Evolutionary conservation across 2,888 invertebrate species (phyloP).

Genomic region (Chloromyia formosa): DNA sequence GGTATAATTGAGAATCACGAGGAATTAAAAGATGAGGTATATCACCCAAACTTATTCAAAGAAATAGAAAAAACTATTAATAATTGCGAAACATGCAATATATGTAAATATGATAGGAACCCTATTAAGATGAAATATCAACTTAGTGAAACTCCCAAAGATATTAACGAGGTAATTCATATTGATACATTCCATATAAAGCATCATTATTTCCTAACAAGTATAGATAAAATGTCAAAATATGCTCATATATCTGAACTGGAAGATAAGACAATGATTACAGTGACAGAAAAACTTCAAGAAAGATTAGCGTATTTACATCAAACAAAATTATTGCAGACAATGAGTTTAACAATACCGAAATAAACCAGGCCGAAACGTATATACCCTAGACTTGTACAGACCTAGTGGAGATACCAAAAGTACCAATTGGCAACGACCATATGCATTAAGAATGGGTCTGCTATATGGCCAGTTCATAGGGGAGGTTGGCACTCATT

Average conservation of each 20-base stretch:
- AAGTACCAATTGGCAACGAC: no score
- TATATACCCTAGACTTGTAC: no score
- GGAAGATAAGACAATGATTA: neutral
- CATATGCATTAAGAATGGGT: no score
- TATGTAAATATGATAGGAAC: conserved; percentile 5
- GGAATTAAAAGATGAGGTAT: conserved; percentile 10
- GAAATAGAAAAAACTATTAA: neutral
- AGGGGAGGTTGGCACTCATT: no score
- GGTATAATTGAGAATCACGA: conserved; percentile 15
- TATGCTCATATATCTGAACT: neutral
- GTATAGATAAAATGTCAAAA: conserved; percentile 10
- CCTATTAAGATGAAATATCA: conserved; percentile 1
- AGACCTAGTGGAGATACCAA: no score
- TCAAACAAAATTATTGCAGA: neutral
- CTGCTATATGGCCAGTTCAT: no score
- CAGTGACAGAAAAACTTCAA: neutral
- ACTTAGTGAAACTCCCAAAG: conserved; percentile 12
- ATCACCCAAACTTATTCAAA: neutral
- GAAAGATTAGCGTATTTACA: neutral
- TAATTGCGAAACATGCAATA: conserved; percentile 19
- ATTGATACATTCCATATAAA: neutral
- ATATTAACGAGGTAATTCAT: neutral
- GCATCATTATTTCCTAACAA: neutral
- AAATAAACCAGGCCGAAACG: no score
- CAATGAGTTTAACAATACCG: conserved; percentile 16